These are phyloP conservation scores for Tenthredo distinguenda DNA, from an alignment of 2,888 invertebrate species.

Conservation along the genomic window DNA sequence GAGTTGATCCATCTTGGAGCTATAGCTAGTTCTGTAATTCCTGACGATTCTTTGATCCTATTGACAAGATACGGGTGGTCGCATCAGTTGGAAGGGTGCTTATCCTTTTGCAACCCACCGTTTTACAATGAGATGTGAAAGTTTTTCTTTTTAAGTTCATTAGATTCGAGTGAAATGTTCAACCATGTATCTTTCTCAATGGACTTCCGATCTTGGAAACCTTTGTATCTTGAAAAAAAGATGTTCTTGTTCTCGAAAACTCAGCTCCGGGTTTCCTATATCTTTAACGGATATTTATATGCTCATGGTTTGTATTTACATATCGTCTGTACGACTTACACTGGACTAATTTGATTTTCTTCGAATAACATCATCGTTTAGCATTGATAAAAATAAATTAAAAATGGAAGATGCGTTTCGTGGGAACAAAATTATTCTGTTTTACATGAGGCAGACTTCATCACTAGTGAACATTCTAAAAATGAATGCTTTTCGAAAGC, in stretches of 20 bases:
- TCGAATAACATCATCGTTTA: not conserved
- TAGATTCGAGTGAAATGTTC: not conserved
- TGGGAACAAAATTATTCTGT: not conserved
- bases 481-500: not conserved
- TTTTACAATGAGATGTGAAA: not conserved
- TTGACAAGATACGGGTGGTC: not conserved
- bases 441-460: not conserved
- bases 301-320: not conserved
- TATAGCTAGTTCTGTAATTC: not conserved
- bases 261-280: not conserved
- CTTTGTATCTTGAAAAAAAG: not conserved
- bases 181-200: not conserved
- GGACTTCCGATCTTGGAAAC: not conserved
- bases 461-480: not conserved
- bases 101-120: not conserved
- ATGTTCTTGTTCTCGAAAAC: not conserved
- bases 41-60: not conserved
- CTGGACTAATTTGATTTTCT: not conserved
- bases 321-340: not conserved
- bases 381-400: not conserved
- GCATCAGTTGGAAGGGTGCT: not conserved
- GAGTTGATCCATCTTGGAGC: not conserved
- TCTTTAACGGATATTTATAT: not conserved
- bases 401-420: not conserved
- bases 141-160: not conserved